Evolutionary conservation across 2,888 invertebrate genomes (phyloP).

Genomic region (Amblyjoppa fuscipennis): DNA sequence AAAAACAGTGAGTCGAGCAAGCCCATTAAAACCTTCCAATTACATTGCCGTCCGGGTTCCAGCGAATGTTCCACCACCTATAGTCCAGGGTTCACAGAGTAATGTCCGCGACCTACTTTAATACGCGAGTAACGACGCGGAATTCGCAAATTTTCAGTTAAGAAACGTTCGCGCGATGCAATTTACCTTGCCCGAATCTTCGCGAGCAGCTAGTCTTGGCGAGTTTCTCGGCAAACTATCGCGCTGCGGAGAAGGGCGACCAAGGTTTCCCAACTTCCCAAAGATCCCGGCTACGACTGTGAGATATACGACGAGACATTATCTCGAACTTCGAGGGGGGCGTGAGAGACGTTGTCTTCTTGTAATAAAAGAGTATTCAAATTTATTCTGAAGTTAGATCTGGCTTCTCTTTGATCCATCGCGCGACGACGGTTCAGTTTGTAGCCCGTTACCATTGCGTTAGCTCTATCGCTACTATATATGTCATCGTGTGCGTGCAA

Average conservation of each 20-base stretch:
- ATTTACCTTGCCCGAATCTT: constrained; percentile 23
- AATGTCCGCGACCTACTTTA: constrained; percentile 50
- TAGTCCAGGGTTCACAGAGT: constrained; percentile 21
- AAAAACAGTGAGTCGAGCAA: constrained; percentile 51
- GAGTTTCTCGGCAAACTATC: constrained; percentile 4
- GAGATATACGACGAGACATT: constrained; percentile 14
- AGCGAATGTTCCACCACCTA: background rate
- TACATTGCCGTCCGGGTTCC: constrained; percentile 42
- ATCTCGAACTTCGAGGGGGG: background rate
- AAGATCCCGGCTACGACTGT: background rate
- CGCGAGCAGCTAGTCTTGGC: constrained; percentile 16
- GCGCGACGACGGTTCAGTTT: background rate
- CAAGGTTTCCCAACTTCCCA: constrained; percentile 9
- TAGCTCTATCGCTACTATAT: background rate
- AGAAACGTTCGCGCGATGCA: constrained; percentile 26
- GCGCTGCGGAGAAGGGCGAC: background rate
- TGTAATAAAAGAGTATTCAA: constrained; percentile 12
- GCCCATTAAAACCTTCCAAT: constrained; percentile 62
- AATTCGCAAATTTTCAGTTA: constrained; percentile 53
- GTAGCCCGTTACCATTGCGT: background rate
- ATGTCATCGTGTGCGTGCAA: background rate
- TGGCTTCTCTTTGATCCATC: constrained; percentile 15
- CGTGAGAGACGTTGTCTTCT: background rate
- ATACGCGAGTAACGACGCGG: constrained; percentile 21
- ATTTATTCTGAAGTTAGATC: constrained; percentile 10